Conservation (phyloP, 2,113 vertebrate genomes). For the Amphiprion ocellaris region DNA sequence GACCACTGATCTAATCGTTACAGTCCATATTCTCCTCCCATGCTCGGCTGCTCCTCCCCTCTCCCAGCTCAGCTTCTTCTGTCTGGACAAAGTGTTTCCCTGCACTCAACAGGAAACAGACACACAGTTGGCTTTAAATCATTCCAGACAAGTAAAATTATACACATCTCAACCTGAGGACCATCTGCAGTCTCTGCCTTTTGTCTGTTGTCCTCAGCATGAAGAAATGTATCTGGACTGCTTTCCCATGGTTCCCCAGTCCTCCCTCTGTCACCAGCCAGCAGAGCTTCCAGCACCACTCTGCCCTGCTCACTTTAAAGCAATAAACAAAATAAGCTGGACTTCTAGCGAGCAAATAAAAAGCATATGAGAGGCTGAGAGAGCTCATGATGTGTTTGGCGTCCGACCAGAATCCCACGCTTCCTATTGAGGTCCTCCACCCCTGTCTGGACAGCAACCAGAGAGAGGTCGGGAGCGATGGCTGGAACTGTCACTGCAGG, state of each 20-base stretch:
- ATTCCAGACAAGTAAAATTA: not conserved
- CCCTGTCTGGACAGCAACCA: slow-evolving; percentile 13
- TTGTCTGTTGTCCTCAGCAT: not conserved
- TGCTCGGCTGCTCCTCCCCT: slow-evolving; percentile 2
- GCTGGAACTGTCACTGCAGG: not conserved
- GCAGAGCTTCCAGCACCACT: not conserved
- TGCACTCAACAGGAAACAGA: slow-evolving; percentile 5
- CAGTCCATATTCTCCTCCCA: slow-evolving; percentile 33
- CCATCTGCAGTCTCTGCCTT: not conserved
- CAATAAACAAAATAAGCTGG: slow-evolving; percentile 40
- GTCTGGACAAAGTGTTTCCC: not conserved
- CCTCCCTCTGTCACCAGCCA: not conserved
- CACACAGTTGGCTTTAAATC: not conserved
- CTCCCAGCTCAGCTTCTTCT: not conserved
- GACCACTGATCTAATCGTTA: slow-evolving; percentile 33
- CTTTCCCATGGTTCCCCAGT: slow-evolving; percentile 17
- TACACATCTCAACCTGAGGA: slow-evolving; percentile 7
- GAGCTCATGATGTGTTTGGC: slow-evolving; percentile 57
- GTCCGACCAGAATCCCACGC: slow-evolving; percentile 66
- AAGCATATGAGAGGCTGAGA: slow-evolving; percentile 36
- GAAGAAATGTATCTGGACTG: slow-evolving; percentile 14
- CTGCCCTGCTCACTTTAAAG: slow-evolving; percentile 2
- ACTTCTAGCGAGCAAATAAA: slow-evolving; percentile 32
- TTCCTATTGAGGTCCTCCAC: slow-evolving; percentile 24
- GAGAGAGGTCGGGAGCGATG: not conserved